These are phyloP conservation scores for Zelostemma sp. DNA, from an alignment of 1,140 invertebrate species.

Conservation along the genomic window DNA sequence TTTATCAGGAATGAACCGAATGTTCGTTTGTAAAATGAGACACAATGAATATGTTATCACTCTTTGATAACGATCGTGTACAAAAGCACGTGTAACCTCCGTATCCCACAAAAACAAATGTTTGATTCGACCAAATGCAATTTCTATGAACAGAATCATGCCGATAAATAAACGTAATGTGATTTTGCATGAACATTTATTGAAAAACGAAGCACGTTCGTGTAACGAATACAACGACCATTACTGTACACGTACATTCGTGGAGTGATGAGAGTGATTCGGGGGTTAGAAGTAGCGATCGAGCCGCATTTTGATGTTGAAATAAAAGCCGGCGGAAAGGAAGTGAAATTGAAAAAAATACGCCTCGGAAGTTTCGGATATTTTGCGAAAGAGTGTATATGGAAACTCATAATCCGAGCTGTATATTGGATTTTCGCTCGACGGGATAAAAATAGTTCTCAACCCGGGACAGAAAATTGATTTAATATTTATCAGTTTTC, in stretches of 20 bases:
- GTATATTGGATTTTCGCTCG: too few relatives aligned
- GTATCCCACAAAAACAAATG: too few relatives aligned
- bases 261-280: neutral
- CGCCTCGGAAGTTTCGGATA: too few relatives aligned
- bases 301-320: conserved; percentile 20
- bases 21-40: neutral
- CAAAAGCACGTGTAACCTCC: neutral
- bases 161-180: neutral
- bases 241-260: neutral
- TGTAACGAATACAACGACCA: neutral
- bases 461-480: too few relatives aligned
- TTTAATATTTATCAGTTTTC: too few relatives aligned
- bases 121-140: neutral
- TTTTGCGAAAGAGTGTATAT: neutral
- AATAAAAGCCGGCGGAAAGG: conserved; percentile 29
- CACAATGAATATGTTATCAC: conserved; percentile 2
- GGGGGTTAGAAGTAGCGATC: neutral
- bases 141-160: neutral
- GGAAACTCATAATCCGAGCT: neutral
- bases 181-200: neutral
- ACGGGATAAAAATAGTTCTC: too few relatives aligned
- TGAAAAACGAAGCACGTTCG: conserved; percentile 3
- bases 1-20: conserved; percentile 2
- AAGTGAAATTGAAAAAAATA: neutral
- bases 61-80: neutral